These are phyloP conservation scores for Agriopis marginaria DNA, from an alignment of 2,888 invertebrate species.

Conservation along the genomic window DNA sequence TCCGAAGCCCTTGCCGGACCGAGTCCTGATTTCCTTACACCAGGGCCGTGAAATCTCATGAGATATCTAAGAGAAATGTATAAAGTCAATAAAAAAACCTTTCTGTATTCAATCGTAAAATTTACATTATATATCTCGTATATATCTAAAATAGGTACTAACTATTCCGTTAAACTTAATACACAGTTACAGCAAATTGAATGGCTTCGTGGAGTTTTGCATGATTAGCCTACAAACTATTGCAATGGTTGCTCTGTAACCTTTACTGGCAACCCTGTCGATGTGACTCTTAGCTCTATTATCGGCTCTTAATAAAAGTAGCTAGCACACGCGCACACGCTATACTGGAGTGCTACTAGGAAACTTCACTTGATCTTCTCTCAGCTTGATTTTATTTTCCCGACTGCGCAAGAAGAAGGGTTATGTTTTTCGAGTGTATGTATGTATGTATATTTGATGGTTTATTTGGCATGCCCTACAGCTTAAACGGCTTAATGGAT, in stretches of 20 bases:
- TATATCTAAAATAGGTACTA: conserved; percentile 12
- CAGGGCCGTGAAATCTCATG: conserved; percentile 31
- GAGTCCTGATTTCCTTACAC: conserved; percentile 26
- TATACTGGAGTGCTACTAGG: conserved; percentile 40
- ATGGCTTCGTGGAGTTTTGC: conserved; percentile 39
- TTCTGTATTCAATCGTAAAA: background rate
- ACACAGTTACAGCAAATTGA: conserved; percentile 41
- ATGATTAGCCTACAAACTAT: conserved; percentile 46
- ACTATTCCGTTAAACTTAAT: conserved; percentile 27
- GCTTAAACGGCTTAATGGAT: too few species aligned
- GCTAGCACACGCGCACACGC: conserved; percentile 61
- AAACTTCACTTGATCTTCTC: background rate
- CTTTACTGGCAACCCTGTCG: conserved; percentile 54
- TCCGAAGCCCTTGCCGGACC: conserved; percentile 32
- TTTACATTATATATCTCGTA: background rate
- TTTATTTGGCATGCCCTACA: too few species aligned
- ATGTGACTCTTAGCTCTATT: conserved; percentile 66
- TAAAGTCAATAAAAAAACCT: background rate
- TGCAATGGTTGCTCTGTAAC: conserved; percentile 47
- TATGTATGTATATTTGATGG: too few species aligned
- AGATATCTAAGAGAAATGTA: too few species aligned
- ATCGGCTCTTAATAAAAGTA: conserved; percentile 70
- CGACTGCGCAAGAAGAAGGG: too few species aligned
- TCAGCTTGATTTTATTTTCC: background rate
- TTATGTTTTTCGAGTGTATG: too few species aligned